Conservation (phyloP, 2,797 vertebrate genomes). For the Sebastes dallii region DNA sequence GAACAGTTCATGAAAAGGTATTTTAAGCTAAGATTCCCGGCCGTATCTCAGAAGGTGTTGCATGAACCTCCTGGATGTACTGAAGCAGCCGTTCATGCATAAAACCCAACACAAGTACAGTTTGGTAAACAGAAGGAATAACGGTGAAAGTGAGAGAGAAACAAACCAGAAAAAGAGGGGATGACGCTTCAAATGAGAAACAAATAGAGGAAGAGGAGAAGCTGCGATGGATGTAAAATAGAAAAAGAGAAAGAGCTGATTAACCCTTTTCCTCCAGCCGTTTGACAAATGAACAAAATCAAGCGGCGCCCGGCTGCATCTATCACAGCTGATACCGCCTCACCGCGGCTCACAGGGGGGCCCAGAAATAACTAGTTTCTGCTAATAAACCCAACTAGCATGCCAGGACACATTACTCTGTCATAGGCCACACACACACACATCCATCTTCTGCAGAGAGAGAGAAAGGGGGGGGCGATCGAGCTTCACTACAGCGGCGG, state of each 20-base stretch:
- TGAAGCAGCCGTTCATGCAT: not conserved
- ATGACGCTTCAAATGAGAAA: not conserved
- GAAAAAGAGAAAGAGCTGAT: constrained; percentile 73
- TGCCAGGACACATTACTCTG: constrained; percentile 81
- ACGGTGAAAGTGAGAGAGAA: not conserved
- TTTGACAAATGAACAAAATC: constrained; percentile 83
- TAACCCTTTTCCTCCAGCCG: constrained; percentile 78
- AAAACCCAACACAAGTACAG: not conserved
- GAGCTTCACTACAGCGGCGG: constrained; percentile 37
- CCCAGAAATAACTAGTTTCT: constrained; percentile 71
- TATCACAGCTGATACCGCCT: constrained; percentile 64
- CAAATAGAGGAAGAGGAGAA: constrained; percentile 7
- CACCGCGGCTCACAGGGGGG: constrained; percentile 44
- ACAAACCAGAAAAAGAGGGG: not conserved
- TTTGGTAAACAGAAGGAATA: too few species aligned
- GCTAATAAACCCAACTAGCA: constrained; percentile 81
- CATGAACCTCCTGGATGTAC: not conserved
- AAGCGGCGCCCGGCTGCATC: constrained; percentile 68
- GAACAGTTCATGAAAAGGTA: too few species aligned
- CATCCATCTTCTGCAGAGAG: constrained; percentile 74
- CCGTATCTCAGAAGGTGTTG: not conserved
- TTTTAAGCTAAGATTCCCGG: not conserved
- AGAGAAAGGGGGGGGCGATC: constrained; percentile 49
- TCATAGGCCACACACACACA: constrained; percentile 77
- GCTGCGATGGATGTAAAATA: constrained; percentile 12